Conservation (phyloP, 2,888 invertebrate species). For the Gnatocerus cornutus region DNA sequence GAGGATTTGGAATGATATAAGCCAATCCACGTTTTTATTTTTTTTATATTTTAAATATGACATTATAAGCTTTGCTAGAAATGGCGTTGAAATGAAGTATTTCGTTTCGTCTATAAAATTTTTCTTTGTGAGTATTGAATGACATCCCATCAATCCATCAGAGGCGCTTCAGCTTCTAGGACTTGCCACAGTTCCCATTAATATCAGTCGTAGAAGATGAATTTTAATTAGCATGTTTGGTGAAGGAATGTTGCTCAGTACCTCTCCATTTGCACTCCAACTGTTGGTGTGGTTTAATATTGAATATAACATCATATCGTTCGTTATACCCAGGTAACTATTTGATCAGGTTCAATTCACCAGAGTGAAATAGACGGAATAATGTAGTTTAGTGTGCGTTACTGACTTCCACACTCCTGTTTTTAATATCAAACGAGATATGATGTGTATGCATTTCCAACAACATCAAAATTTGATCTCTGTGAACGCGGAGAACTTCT, state of each 20-base stretch:
- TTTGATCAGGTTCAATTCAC: conserved; percentile 29
- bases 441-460: background rate
- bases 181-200: conserved; percentile 37
- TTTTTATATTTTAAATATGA: too few species aligned
- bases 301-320: conserved; percentile 38
- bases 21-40: too few species aligned
- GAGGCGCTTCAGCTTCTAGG: conserved; percentile 27
- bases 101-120: too few species aligned
- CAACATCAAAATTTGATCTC: background rate
- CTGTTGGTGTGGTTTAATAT: conserved; percentile 38
- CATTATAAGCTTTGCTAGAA: too few species aligned
- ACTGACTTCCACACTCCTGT: conserved; percentile 6
- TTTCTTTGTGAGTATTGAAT: conserved; percentile 18
- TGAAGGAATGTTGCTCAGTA: conserved; percentile 33
- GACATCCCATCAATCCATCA: conserved; percentile 32
- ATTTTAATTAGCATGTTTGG: conserved; percentile 45
- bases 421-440: conserved; percentile 6
- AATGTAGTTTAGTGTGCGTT: conserved; percentile 4
- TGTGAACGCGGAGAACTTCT: too few species aligned
- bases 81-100: too few species aligned
- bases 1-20: too few species aligned
- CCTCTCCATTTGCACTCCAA: conserved; percentile 28
- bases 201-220: conserved; percentile 45
- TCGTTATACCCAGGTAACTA: conserved; percentile 12
- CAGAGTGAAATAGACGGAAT: conserved; percentile 18